Evolutionary conservation across 2,113 vertebrate genomes (phyloP), one percentile per base, ranked within the genome.

Genomic region (Syrrhaptes paradoxus): DNA sequence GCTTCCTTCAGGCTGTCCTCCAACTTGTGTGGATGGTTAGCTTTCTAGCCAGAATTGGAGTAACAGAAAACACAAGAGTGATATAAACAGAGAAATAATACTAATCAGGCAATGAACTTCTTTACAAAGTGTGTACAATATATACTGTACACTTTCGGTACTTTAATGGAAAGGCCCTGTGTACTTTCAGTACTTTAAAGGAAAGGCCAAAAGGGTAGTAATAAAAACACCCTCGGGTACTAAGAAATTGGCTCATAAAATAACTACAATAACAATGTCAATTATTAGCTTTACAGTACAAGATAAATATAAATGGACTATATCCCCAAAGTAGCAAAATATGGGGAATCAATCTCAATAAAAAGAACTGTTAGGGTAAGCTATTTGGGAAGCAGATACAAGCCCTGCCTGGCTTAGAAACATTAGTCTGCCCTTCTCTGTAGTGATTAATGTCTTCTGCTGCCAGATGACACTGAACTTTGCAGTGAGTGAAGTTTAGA

Each of bases 301-400:
- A 94, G 95, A 97, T 87, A 96, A 97, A 97, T 96, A 97, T 80
- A 96, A 96, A 96, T 57, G 89, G 88, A 89, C 92, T 95, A 51
- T 89, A 89, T 93, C 78, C 90, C 86, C 95, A 92, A 97, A 96
- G 90, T 71, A 83, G 74, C 71, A 89, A 96, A 95, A 93, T 96
- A 90, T 54, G 55, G 81, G 59, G 92, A 96, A 97, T 97, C 93
- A 96, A 96, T 97, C 97, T 97, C 95, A 94, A 97, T 97, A 96
- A 97, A 95, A 96, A 93, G 93, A 97, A 96, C 57, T 94, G 96
- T 96, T 96, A 96, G 90, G 54, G 83, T 92, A 96, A 96, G 95
- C 95, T 97, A 82, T 96, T 91, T 96, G 84, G 94, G 89, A 97
- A 92, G 63, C 63, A 94, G 86, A 96, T 93, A 96, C 89, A 89